Evolutionary conservation across 2,797 vertebrate genomes (phyloP).

Genomic region (Eutrigla gurnardus): DNA sequence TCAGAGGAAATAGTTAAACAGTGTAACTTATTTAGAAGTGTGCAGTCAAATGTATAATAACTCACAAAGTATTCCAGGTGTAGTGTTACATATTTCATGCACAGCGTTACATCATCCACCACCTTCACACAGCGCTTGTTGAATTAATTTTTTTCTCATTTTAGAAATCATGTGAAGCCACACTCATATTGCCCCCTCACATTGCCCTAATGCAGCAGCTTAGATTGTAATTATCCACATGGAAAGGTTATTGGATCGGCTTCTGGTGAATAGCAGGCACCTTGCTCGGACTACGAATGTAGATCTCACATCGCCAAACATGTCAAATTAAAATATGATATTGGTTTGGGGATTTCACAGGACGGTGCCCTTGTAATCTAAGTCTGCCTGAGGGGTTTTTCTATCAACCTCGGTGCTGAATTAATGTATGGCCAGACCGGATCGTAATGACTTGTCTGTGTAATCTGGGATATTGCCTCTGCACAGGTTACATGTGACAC

Average conservation of each 20-base stretch:
- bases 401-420: slow-evolving; percentile 61
- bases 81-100: slow-evolving; percentile 61
- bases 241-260: slow-evolving; percentile 61
- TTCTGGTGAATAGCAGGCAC: slow-evolving; percentile 28
- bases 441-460: slow-evolving; percentile 67
- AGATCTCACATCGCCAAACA: slow-evolving; percentile 62
- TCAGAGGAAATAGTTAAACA: not conserved
- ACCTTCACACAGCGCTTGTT: slow-evolving; percentile 51
- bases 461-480: slow-evolving; percentile 66
- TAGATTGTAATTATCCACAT: slow-evolving; percentile 65
- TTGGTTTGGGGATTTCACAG: slow-evolving; percentile 72
- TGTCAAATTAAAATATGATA: slow-evolving; percentile 72
- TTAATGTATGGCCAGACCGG: slow-evolving; percentile 60
- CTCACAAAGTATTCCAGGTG: slow-evolving; percentile 48
- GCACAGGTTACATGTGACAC: slow-evolving; percentile 39
- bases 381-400: slow-evolving; percentile 58
- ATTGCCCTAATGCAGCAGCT: slow-evolving; percentile 44
- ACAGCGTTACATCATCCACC: slow-evolving; percentile 54
- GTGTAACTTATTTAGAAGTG: not conserved
- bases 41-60: slow-evolving; percentile 20
- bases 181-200: slow-evolving; percentile 21
- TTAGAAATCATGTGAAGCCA: slow-evolving; percentile 34
- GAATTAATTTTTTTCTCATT: slow-evolving; percentile 61
- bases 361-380: slow-evolving; percentile 63
- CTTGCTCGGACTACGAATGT: slow-evolving; percentile 43